phyloP scores from a whole-genome alignment of 2,113 vertebrate genomes.

The Budorcas taxicolor region DNA sequence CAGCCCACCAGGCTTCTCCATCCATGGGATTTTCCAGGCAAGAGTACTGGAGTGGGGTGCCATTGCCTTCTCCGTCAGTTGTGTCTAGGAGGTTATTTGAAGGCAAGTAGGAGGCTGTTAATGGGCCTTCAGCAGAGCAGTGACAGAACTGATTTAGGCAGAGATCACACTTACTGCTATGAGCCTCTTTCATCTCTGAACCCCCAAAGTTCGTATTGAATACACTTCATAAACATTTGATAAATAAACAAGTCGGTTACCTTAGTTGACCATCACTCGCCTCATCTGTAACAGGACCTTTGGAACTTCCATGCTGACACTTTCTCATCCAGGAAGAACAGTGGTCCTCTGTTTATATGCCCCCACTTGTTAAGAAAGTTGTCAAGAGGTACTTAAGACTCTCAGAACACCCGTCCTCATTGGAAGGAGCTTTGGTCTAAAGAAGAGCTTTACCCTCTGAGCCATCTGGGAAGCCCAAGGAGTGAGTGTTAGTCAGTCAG shows the following conservation, averaged over 20 bases:
- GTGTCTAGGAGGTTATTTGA: neutral
- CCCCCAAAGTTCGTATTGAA: neutral
- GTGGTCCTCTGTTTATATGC: neutral
- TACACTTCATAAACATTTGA: neutral
- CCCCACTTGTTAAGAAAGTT: neutral
- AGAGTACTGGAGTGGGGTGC: too few species aligned
- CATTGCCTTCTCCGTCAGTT: neutral
- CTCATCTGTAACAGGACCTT: neutral
- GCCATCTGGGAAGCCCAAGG: neutral
- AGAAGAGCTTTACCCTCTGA: neutral
- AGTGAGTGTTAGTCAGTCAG: neutral
- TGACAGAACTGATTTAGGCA: neutral
- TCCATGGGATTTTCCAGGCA: too few species aligned
- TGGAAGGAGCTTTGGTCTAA: constrained; percentile 51
- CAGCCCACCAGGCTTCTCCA: too few species aligned
- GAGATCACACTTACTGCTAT: neutral
- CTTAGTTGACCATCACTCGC: neutral
- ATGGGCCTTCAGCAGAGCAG: neutral
- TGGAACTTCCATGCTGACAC: neutral
- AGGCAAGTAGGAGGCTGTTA: neutral
- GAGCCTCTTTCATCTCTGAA: neutral
- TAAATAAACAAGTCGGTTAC: neutral
- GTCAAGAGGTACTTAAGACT: constrained; percentile 32
- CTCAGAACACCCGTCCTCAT: constrained; percentile 30
- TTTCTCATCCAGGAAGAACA: neutral